phyloP scores from a whole-genome alignment of 2,797 vertebrate species.

The Thaleichthys pacificus region DNA sequence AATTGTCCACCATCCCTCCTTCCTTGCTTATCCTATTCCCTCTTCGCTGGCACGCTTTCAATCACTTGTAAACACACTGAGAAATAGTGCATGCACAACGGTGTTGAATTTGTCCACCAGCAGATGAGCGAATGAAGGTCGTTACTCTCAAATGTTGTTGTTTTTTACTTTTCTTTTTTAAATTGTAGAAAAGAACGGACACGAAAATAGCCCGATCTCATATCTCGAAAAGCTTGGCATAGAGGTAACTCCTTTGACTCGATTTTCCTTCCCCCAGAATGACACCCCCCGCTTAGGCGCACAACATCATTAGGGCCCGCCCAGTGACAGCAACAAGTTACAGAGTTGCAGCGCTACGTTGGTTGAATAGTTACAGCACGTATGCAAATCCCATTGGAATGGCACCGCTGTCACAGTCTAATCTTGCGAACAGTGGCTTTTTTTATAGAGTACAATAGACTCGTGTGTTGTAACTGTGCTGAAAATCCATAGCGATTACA shows the following conservation, averaged over 20 bases:
- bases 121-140: conserved; percentile 18
- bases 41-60: conserved; percentile 68
- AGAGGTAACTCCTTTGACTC: conserved; percentile 66
- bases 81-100: conserved; percentile 45
- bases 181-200: conserved; percentile 42
- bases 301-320: conserved; percentile 63
- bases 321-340: conserved; percentile 67
- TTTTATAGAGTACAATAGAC: conserved; percentile 7
- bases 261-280: conserved; percentile 54
- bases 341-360: conserved; percentile 24
- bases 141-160: conserved; percentile 19
- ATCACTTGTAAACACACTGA: conserved; percentile 69
- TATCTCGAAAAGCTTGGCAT: conserved; percentile 56
- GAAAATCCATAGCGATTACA: background rate
- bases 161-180: conserved; percentile 23
- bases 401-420: background rate
- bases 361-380: conserved; percentile 29
- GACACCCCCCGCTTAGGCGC: conserved; percentile 61
- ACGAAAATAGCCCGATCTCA: conserved; percentile 59
- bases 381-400: conserved; percentile 26
- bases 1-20: conserved; percentile 84
- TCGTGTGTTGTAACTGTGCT: background rate
- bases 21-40: conserved; percentile 53
- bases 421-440: conserved; percentile 3
- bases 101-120: conserved; percentile 32